Evolutionary conservation across 2,888 invertebrate species (phyloP).

Genomic region (Agrenia bidenticulata): DNA sequence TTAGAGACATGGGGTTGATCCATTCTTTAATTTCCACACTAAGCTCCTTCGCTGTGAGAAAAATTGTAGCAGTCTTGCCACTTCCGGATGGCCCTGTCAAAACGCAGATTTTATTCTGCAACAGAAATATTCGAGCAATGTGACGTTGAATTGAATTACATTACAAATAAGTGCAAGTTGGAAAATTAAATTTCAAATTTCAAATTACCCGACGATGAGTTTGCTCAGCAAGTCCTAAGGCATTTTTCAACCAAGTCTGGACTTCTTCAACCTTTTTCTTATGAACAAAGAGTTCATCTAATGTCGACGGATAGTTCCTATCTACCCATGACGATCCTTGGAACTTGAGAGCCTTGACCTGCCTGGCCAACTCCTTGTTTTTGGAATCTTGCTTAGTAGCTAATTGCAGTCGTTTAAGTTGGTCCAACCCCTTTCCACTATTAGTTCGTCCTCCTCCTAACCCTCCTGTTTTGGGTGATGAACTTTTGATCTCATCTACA

Average conservation of each 20-base stretch:
- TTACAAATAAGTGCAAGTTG: too few species aligned
- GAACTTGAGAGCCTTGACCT: not conserved
- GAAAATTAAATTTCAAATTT: too few species aligned
- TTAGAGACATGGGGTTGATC: constrained; percentile 68
- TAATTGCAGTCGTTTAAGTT: not conserved
- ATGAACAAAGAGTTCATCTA: constrained; percentile 71
- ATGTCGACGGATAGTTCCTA: constrained; percentile 62
- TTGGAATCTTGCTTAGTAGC: not conserved
- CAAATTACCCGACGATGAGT: not conserved
- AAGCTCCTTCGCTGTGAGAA: constrained; percentile 66
- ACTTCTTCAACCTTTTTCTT: constrained; percentile 73
- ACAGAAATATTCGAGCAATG: not conserved
- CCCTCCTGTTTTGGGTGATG: not conserved
- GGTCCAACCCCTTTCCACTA: not conserved
- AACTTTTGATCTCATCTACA: not conserved
- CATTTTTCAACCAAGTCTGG: constrained; percentile 65
- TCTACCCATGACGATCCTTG: constrained; percentile 39
- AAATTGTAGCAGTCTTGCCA: constrained; percentile 77
- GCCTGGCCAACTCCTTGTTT: not conserved
- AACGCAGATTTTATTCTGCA: constrained; percentile 62
- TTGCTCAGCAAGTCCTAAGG: constrained; percentile 30
- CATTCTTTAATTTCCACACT: constrained; percentile 71
- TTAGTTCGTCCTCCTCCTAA: not conserved
- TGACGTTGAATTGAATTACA: not conserved
- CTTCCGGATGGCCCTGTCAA: constrained; percentile 81